Evolutionary conservation across 2,797 vertebrate species (phyloP), one percentile per base, ranked within the genome.

Genomic region (Glossophaga mutica): DNA sequence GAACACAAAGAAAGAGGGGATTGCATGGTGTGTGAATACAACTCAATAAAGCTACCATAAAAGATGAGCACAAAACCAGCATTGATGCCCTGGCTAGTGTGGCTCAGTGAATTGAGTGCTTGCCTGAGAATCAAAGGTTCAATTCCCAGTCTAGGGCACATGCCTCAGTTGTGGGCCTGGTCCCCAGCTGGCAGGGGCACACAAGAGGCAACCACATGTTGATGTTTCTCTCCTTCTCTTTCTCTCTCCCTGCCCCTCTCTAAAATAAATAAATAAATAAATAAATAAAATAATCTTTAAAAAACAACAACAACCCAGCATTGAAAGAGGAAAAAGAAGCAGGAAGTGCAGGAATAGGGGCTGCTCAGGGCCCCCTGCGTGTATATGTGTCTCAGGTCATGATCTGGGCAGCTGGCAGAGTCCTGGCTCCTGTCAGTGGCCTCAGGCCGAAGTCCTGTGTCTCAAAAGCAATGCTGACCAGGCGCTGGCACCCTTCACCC

Each of bases 401-500:
- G 42, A 3, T 0, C 22, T 9, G 48, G 29, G 26, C 39, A 15
- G 44, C 34, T 1, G 46, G 39, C 77, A 34, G 7, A 21, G 55
- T 10, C 39, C 74, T 1, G 7, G 22, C 34, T 29, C 52, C 22
- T 77, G 44, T 67, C 0, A 0, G 22, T 5, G 26, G 46, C 70
- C 34, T 73, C 6, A 1, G 55, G n/a, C 71, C 55, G 62, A 9
- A 32, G 46, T 2, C 39, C 52, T 22, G 29, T 68, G 6, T 24
- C 44, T 42, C 39, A 3, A 32, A 37, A n/a, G n/a, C 52, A 15
- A 4, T 4, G 24, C 24, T 3, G 34, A 29, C 39, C 46, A 24
- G 32, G 16, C 15, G 1, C 0, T 11, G 21, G 39, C 22, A n/a
- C 1, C 0, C 19, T 15, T 3, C 37, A 5, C 6, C 2, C 26